Conservation (phyloP, 2,888 invertebrate genomes). For the Perizoma affinitatum region DNA sequence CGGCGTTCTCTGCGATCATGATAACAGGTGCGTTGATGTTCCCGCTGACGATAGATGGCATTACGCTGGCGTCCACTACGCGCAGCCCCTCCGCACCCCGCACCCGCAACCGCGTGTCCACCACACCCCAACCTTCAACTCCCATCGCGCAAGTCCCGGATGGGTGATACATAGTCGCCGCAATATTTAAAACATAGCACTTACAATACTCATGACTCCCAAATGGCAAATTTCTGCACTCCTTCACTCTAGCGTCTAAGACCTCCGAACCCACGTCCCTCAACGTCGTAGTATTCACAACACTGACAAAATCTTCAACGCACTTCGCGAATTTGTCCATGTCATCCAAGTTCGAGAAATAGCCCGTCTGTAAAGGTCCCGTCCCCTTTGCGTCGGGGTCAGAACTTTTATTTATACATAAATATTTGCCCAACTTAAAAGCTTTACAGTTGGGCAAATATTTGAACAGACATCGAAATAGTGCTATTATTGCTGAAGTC, state of each 20-base stretch:
- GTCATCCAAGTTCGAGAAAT: slow-evolving; percentile 48
- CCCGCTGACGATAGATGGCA: slow-evolving; percentile 85
- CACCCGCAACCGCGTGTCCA: slow-evolving; percentile 56
- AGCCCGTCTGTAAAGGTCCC: slow-evolving; percentile 48
- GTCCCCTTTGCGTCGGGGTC: slow-evolving; percentile 50
- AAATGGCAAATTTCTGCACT: slow-evolving; percentile 49
- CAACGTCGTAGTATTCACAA: slow-evolving; percentile 45
- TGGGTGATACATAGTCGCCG: slow-evolving; percentile 51
- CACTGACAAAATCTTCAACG: slow-evolving; percentile 43
- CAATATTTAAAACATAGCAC: slow-evolving; percentile 55
- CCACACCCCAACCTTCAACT: slow-evolving; percentile 41
- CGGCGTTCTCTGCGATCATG: slow-evolving; percentile 85
- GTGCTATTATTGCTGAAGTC: too few relatives aligned
- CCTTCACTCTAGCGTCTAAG: slow-evolving; percentile 43
- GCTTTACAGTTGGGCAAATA: too few relatives aligned
- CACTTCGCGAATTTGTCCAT: slow-evolving; percentile 38
- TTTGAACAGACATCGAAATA: too few relatives aligned
- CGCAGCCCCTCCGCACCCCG: slow-evolving; percentile 82
- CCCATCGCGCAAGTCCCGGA: slow-evolving; percentile 54
- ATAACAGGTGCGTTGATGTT: slow-evolving; percentile 85
- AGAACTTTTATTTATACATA: too few relatives aligned
- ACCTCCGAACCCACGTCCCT: slow-evolving; percentile 35
- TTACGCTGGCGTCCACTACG: slow-evolving; percentile 86
- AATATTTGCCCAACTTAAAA: too few relatives aligned
- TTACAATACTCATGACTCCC: slow-evolving; percentile 59